Evolutionary conservation across 2,113 vertebrate genomes (phyloP), one percentile per base, ranked within the genome.

Genomic region (Gnathochromis pfefferi): DNA sequence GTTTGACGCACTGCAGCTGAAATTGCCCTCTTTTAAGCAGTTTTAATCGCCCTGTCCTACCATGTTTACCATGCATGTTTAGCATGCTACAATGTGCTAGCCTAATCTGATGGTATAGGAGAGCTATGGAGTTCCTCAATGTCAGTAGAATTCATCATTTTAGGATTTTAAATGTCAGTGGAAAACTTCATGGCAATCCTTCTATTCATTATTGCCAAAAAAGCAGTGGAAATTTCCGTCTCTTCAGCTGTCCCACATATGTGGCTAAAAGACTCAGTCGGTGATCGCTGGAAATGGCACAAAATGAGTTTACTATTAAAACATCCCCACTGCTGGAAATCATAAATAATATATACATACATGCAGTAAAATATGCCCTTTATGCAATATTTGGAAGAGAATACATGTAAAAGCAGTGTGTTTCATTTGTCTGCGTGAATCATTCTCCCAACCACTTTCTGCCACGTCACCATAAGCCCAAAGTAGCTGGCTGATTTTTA

Each of bases 301-400:
- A 54, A 42, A 83, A 40, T 84, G 49, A 19, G 65, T 82, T 21
- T 80, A 49, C 83, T 35, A 58, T 68, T 83, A 65, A 35, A 88
- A 82, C 45, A 57, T 73, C 14, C 23, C 51, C 42, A 38, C 57
- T 42, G 81, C 78, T 80, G 42, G 38, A 84, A 84, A 82, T 75
- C 79, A 57, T 91, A 53, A 83, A 94, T 92, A 88, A 91, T 47
- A 75, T 47, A 75, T 28, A 47, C n/a, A 75, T n/a, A 26, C n/a
- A 75, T 49, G 42, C 45, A 78, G 51, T 53, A 82, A 26, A 89
- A 78, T 85, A 80, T 87, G 60, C 26, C 86, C 86, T 88, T 63
- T 85, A 86, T 85, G 84, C 23, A 10, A 10, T 73, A 28, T 58
- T 70, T 79, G 7, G 38, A 80, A 75, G 26, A 79, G 33, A 60